Percentiles rank a stretch among this genome's conserved stretches.
Conservation (phyloP, 2,113 vertebrate genomes). For the Tympanuchus pallidicinctus region DNA sequence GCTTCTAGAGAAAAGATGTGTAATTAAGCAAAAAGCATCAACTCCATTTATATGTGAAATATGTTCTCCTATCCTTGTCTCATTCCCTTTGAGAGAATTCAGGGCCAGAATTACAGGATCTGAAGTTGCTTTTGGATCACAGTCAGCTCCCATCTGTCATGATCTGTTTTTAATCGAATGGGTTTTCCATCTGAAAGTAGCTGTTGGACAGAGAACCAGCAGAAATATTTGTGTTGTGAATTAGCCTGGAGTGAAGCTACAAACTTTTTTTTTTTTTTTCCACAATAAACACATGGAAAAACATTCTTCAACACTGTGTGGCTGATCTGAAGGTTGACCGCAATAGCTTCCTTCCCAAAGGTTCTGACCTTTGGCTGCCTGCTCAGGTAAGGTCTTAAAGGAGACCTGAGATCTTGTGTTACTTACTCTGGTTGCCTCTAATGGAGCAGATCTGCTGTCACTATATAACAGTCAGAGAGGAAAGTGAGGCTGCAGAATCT, state of each 20-base stretch:
- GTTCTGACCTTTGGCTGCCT: background rate
- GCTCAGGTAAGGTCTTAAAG: background rate
- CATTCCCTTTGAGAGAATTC: conserved; percentile 41
- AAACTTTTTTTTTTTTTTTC: background rate
- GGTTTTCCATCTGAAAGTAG: conserved; percentile 69
- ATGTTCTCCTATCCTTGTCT: conserved; percentile 6
- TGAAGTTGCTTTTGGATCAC: conserved; percentile 57
- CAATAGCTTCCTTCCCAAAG: conserved; percentile 31
- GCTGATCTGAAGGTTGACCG: conserved; percentile 20
- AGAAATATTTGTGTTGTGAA: conserved; percentile 66
- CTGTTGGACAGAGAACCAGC: conserved; percentile 32
- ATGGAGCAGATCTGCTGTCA: background rate
- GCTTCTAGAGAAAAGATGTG: conserved; percentile 4
- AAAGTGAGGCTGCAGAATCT: background rate
- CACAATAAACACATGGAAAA: conserved; percentile 67
- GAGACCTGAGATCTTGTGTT: background rate
- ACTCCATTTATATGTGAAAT: conserved; percentile 3
- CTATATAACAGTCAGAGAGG: background rate
- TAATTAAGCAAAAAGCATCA: background rate
- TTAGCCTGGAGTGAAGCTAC: conserved; percentile 48
- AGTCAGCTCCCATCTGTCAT: conserved; percentile 51
- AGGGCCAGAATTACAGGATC: conserved; percentile 49
- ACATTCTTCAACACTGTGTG: background rate
- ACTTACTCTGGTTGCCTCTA: background rate
- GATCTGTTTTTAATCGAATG: conserved; percentile 63